Evolutionary conservation across 2,888 invertebrate genomes (phyloP).

Genomic region (Athalia cordata): DNA sequence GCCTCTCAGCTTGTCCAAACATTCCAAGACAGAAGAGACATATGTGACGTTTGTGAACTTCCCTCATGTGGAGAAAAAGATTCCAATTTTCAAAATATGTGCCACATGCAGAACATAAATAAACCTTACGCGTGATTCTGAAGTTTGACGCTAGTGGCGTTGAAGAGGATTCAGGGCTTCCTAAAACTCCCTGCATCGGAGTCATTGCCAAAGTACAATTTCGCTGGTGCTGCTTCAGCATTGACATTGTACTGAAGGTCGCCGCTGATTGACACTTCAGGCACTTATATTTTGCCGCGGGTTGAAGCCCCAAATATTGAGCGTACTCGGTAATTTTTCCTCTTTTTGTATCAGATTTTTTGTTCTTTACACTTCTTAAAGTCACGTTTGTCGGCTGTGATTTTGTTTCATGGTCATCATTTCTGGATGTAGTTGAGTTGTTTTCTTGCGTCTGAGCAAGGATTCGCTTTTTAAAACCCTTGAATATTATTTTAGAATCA

Average conservation of each 20-base stretch:
- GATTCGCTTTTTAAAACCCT: slow-evolving; percentile 68
- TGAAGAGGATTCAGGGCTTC: slow-evolving; percentile 70
- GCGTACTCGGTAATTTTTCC: slow-evolving; percentile 78
- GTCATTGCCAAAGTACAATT: slow-evolving; percentile 74
- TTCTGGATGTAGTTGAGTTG: slow-evolving; percentile 47
- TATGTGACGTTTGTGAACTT: slow-evolving; percentile 87
- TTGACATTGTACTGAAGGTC: slow-evolving; percentile 80
- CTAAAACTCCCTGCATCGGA: slow-evolving; percentile 65
- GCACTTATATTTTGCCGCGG: slow-evolving; percentile 84
- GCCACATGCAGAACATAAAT: slow-evolving; percentile 87
- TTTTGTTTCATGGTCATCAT: slow-evolving; percentile 3
- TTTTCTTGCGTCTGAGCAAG: slow-evolving; percentile 64
- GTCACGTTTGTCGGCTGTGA: slow-evolving; percentile 15
- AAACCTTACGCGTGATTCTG: slow-evolving; percentile 85
- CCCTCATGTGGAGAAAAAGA: slow-evolving; percentile 88
- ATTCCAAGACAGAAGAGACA: slow-evolving; percentile 90
- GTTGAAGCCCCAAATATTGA: slow-evolving; percentile 83
- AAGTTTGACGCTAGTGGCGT: slow-evolving; percentile 73
- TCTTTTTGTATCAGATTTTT: slow-evolving; percentile 59
- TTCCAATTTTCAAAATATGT: slow-evolving; percentile 92
- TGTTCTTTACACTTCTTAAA: slow-evolving; percentile 54
- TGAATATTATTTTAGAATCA: slow-evolving; percentile 61
- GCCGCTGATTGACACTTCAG: slow-evolving; percentile 81
- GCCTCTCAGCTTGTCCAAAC: slow-evolving; percentile 87
- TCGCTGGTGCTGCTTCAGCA: slow-evolving; percentile 82